Base-by-base conservation (phyloP, 2,888 invertebrate genomes). In the Drosophila pegasa region DNA sequence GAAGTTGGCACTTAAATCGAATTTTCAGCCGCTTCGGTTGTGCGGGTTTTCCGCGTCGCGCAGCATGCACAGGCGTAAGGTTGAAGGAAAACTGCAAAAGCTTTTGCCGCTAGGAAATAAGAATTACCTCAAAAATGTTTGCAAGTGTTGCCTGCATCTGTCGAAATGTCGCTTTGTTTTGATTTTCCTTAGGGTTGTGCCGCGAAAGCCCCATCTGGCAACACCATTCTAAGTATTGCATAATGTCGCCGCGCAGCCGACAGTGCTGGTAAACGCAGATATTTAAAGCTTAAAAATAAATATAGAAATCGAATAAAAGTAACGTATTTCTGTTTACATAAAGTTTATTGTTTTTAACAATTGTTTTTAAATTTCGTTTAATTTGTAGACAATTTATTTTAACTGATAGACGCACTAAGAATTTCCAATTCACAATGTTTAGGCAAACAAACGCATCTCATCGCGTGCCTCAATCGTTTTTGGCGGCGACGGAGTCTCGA, bases 401-500 rank as follows among this genome's bases (percentile, higher is more conserved):
- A 63, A 77, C 52, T 52, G 65, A 59, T 45, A 71, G 58, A 56
- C 51, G 37, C 64, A 85, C 80, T 85, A 71, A 70, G 52, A 68
- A 67, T 70, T 66, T 71, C 65, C 63, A 63, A 75, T 66, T 56
- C 59, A 69, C 51, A 78, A 41, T 58, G 64, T 55, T 88, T 87
- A 90, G 71, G 90, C 90, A 77, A 86, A 88, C 61, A 90, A 60
- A 33, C 79, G 85, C 56, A 70, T 51, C 59, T 91, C 91, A 0
- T 91, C 90, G 12, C 89, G 87, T 3, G 80, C 72, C 57, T 82
- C 84, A 41, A 92, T 79, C 2, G 85, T 70, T 74, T 90, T 91
- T 57, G 95, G 95, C 18, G 95, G 94, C 18, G 91, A 87, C 3
- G 96, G 95, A 50, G 93, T 93, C 35, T 95, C 94, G 90, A 95